Base-by-base conservation (phyloP, 2,113 vertebrate genomes). In the Oncorhynchus masou region DNA sequence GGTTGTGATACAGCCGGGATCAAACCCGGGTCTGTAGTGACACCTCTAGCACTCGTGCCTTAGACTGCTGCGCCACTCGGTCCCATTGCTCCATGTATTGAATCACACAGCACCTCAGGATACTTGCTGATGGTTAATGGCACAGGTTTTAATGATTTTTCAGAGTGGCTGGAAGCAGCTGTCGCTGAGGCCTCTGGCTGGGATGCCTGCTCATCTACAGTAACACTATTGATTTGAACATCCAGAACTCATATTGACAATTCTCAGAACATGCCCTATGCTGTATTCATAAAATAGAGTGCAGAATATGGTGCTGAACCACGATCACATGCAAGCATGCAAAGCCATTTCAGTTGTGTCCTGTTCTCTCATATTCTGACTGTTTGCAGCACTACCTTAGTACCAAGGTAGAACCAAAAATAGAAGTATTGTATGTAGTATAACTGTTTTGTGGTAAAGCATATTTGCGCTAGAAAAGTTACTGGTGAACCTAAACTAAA, bases 11-110 rank as follows among this genome's bases (percentile, higher is more conserved):
- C 34, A 34, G 34, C 6, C 6, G 34, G 34, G 1, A 34, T 34
- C 6, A 8, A 34, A 7, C 34, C 34, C 34, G 6, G 1, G 34
- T 34, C 6, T 34, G 6, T 34, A 34, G 34, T 34, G 6, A 34
- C 6, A 1, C 34, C 34, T 34, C 34, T 34, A 34, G 34, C 34
- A 34, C 34, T 34, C 7, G 34, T 34, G 34, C 34, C 34, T 34
- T 34, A 34, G 34, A 34, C 34, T 2, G 34, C 34, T 34, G 34
- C 6, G 34, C 34, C 34, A 34, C 34, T 8, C 34, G 6, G 34
- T 34, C 34, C 5, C 6, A 34, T 34, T 34, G 34, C 34, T 34
- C 19, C 59, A 68, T 82, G 81, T 80, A 66, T 72, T 54, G 16
- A 25, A 68, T 34, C 20, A 13, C 19, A 34, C 48, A 25, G 19